Percentiles rank a stretch among this genome's conserved stretches.
phyloP scores from a whole-genome alignment of 2,797 vertebrate species.

The Anabas testudineus region DNA sequence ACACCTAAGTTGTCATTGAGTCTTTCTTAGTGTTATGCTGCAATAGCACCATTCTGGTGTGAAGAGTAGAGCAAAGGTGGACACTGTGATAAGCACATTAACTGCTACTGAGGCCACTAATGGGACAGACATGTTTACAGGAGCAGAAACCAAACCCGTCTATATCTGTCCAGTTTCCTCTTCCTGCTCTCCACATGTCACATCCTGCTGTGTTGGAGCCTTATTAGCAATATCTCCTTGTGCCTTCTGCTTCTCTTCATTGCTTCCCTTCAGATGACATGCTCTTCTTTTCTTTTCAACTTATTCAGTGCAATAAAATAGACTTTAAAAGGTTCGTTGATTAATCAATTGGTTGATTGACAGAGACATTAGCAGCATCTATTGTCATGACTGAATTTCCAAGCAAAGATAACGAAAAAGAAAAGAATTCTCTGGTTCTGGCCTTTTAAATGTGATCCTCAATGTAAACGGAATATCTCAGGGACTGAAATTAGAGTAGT shows the following conservation, averaged over 20 bases:
- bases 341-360: not conserved
- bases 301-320: not conserved
- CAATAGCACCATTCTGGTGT: not conserved
- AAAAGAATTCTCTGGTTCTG: not conserved
- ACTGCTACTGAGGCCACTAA: conserved; percentile 47
- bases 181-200: conserved; percentile 77
- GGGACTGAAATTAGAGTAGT: no score
- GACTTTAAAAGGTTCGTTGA: not conserved
- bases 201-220: conserved; percentile 76
- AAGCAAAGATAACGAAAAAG: not conserved
- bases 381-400: not conserved
- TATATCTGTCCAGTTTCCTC: conserved; percentile 80
- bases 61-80: conserved; percentile 49
- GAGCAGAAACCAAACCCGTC: conserved; percentile 64
- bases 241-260: conserved; percentile 22
- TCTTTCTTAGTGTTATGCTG: not conserved
- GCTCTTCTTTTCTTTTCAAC: conserved; percentile 9
- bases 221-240: conserved; percentile 62
- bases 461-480: no score
- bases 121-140: conserved; percentile 70
- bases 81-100: conserved; percentile 70
- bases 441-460: no score
- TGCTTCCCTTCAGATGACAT: conserved; percentile 31
- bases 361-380: not conserved
- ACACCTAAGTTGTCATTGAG: not conserved